Percentiles rank a stretch among this genome's conserved stretches.
Evolutionary conservation across 2,888 invertebrate genomes (phyloP).

Genomic region (Rhorus exstirpatorius): DNA sequence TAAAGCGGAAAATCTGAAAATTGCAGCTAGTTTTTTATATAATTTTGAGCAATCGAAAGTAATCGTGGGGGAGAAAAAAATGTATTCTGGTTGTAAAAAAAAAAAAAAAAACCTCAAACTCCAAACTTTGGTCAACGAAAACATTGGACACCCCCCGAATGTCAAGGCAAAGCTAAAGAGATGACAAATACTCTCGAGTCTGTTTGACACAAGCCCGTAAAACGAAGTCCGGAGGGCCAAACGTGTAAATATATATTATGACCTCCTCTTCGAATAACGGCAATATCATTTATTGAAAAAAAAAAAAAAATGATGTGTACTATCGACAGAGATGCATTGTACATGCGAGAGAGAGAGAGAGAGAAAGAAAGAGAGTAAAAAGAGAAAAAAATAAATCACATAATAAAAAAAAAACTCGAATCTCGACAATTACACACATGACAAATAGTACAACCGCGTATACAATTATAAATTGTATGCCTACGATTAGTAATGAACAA

Average conservation of each 20-base stretch:
- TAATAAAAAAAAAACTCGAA: conserved; percentile 62
- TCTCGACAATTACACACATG: conserved; percentile 71
- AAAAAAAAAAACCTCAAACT: background rate
- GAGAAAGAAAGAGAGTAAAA: conserved; percentile 40
- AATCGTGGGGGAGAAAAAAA: background rate
- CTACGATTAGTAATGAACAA: conserved; percentile 69
- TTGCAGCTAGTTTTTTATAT: no score
- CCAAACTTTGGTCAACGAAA: no score
- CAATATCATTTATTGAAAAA: conserved; percentile 60
- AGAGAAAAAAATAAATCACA: conserved; percentile 22
- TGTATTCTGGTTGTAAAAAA: background rate
- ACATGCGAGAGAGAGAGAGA: conserved; percentile 32
- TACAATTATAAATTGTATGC: conserved; percentile 73
- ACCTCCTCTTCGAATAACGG: conserved; percentile 58
- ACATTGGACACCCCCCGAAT: conserved; percentile 29
- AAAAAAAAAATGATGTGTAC: conserved; percentile 42
- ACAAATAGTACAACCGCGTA: conserved; percentile 73
- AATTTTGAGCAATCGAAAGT: no score
- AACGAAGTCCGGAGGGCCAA: conserved; percentile 51
- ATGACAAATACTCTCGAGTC: conserved; percentile 48
- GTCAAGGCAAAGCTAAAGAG: conserved; percentile 53
- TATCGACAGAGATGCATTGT: conserved; percentile 55
- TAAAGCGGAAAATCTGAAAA: no score
- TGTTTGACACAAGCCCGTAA: conserved; percentile 53
- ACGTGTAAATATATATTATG: conserved; percentile 66